Percentiles rank a stretch among this genome's conserved stretches.
Evolutionary conservation across 2,113 vertebrate genomes (phyloP).

Genomic region (Rhinopomastus cyanomelas): DNA sequence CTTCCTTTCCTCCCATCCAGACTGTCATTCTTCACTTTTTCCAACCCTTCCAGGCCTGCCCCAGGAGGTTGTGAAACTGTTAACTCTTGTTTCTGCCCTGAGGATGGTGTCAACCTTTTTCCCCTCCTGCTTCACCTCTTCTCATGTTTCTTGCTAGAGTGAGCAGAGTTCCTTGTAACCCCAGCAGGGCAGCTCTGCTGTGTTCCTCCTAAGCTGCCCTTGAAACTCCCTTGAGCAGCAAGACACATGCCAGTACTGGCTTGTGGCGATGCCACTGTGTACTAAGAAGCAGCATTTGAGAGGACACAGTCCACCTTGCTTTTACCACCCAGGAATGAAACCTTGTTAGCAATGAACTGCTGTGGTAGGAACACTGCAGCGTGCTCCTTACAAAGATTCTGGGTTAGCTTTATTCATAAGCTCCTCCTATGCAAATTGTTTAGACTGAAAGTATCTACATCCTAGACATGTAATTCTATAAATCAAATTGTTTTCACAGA

Average conservation of each 20-base stretch:
- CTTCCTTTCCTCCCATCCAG: background rate
- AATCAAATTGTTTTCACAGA: conserved; percentile 16
- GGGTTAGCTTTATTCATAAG: background rate
- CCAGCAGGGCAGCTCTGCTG: background rate
- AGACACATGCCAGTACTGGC: background rate
- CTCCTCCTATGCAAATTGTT: background rate
- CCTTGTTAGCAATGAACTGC: background rate
- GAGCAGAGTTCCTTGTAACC: background rate
- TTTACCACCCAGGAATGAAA: background rate
- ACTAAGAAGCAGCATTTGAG: background rate
- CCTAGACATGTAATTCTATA: conserved; percentile 14
- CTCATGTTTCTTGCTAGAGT: background rate
- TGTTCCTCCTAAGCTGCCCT: background rate
- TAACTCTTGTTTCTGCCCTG: background rate
- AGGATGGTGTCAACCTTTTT: background rate
- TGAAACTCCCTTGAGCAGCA: background rate
- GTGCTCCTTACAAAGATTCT: background rate
- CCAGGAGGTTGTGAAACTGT: background rate
- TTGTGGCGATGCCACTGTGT: background rate
- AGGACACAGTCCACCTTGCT: background rate
- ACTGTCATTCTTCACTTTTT: background rate
- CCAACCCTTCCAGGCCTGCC: background rate
- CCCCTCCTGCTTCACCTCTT: background rate
- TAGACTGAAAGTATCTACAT: background rate
- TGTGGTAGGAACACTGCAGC: background rate